Conservation (phyloP, 2,888 invertebrate species). For the Neoaliturus tenellus region DNA sequence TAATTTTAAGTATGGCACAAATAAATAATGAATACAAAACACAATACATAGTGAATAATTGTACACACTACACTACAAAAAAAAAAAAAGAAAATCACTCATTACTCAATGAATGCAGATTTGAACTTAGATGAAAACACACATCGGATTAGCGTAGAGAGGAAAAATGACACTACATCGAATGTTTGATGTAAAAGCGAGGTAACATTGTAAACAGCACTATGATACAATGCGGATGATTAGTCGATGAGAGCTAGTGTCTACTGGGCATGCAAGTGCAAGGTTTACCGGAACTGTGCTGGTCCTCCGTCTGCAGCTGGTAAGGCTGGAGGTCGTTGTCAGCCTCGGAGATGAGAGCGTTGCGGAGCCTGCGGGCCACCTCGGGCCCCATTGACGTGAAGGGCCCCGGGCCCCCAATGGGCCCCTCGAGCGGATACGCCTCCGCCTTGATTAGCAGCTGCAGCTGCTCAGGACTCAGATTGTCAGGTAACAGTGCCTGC, state of each 20-base stretch:
- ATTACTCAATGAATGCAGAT: too few relatives aligned
- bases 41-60: background rate
- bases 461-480: conserved; percentile 41
- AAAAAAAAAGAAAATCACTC: background rate
- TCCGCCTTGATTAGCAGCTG: conserved; percentile 54
- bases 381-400: background rate
- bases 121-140: background rate
- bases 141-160: background rate
- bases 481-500: conserved; percentile 36
- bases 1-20: background rate
- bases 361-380: conserved; percentile 73
- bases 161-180: background rate
- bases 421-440: background rate
- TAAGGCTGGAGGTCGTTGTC: conserved; percentile 88
- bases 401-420: background rate
- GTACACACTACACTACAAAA: background rate
- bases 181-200: background rate
- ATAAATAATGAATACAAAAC: background rate
- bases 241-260: background rate
- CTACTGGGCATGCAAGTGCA: conserved; percentile 21
- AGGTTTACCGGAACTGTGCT: conserved; percentile 72
- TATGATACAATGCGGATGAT: background rate
- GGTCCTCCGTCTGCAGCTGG: conserved; percentile 85
- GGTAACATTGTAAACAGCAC: background rate
- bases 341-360: conserved; percentile 84